Conservation (phyloP, 1,140 invertebrate genomes). For the Tetraneura akinire region DNA sequence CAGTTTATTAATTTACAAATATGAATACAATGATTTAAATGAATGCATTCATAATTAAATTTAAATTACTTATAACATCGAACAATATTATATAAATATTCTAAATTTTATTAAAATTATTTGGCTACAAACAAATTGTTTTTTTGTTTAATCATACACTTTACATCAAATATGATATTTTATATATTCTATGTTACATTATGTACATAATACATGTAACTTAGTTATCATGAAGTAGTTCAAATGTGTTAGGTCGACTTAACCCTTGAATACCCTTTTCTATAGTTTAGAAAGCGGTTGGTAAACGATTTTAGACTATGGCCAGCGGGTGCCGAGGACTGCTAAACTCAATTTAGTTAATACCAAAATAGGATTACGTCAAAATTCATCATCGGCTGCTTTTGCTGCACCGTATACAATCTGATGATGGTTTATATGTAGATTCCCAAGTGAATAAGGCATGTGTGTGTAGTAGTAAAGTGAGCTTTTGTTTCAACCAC, state of each 20-base stretch:
- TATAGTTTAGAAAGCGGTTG: neutral
- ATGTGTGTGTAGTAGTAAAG: neutral
- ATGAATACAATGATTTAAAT: no score
- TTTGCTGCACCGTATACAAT: neutral
- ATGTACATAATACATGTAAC: no score
- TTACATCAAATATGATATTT: no score
- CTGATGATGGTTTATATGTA: slow-evolving; percentile 28
- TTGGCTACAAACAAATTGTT: no score
- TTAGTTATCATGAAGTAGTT: neutral
- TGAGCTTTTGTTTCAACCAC: slow-evolving; percentile 39
- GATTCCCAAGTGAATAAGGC: slow-evolving; percentile 3
- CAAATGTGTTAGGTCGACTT: neutral
- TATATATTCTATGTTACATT: no score
- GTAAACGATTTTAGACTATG: slow-evolving; percentile 26
- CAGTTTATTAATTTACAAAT: no score
- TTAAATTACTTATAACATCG: no score
- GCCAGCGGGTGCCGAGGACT: neutral
- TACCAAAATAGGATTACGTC: slow-evolving; percentile 50
- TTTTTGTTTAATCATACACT: no score
- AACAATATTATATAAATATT: no score
- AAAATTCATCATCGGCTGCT: slow-evolving; percentile 25
- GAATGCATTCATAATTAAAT: no score
- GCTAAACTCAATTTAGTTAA: slow-evolving; percentile 42
- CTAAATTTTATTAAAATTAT: no score
- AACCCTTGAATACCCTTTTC: neutral